Conservation (phyloP, 2,888 invertebrate genomes). For the Temnothorax unifasciatus region DNA sequence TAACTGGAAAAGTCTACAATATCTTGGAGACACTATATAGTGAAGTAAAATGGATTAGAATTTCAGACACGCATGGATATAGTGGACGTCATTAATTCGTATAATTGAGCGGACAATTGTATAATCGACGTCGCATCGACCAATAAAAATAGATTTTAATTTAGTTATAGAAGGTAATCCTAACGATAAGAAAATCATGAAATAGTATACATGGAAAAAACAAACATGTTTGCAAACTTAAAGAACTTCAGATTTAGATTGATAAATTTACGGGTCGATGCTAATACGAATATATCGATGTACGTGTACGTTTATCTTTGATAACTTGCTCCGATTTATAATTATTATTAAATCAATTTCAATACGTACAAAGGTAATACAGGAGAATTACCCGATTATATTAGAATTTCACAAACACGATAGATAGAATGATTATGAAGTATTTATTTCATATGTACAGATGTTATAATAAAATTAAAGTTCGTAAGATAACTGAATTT, state of each 20-base stretch:
- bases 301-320: slow-evolving; percentile 25
- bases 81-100: slow-evolving; percentile 6
- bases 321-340: slow-evolving; percentile 6
- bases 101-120: slow-evolving; percentile 21
- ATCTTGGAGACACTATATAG: neutral
- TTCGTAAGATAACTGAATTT: slow-evolving; percentile 56
- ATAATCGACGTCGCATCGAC: slow-evolving; percentile 13
- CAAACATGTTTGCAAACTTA: slow-evolving; percentile 5
- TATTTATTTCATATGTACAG: slow-evolving; percentile 73
- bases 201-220: slow-evolving; percentile 7
- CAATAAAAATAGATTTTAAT: slow-evolving; percentile 36
- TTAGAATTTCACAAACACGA: slow-evolving; percentile 40
- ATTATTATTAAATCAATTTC: slow-evolving; percentile 24
- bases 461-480: slow-evolving; percentile 68
- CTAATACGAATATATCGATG: slow-evolving; percentile 16
- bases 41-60: slow-evolving; percentile 29
- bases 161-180: slow-evolving; percentile 34
- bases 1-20: neutral
- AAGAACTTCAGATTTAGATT: slow-evolving; percentile 7
- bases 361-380: slow-evolving; percentile 24
- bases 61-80: neutral
- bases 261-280: slow-evolving; percentile 33
- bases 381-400: slow-evolving; percentile 2
- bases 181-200: slow-evolving; percentile 12
- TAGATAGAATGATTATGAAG: slow-evolving; percentile 60